These are phyloP conservation scores for Mellivora capensis DNA, from an alignment of 2,113 vertebrate genomes.

Conservation along the genomic window DNA sequence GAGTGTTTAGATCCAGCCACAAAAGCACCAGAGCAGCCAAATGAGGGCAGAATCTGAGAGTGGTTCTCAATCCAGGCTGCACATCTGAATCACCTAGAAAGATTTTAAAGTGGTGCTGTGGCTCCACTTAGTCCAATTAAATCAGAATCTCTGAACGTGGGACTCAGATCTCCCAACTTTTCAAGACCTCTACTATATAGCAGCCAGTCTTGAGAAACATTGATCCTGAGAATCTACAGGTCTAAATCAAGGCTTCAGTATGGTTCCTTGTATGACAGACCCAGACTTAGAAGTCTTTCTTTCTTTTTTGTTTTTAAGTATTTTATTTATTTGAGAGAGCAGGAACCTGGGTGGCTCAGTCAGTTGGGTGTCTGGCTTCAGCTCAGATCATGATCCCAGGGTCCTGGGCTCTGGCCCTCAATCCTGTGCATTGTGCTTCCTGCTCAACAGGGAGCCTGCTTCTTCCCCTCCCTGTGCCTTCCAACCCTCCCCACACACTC, in stretches of 20 bases:
- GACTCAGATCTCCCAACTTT: background rate
- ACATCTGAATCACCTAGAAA: background rate
- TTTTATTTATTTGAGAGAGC: background rate
- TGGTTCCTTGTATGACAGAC: background rate
- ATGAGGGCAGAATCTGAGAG: background rate
- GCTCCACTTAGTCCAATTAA: background rate
- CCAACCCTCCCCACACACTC: no score
- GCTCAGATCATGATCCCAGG: no score
- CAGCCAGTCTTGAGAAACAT: background rate
- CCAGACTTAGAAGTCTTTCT: constrained; percentile 3
- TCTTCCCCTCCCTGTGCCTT: no score
- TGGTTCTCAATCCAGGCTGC: background rate
- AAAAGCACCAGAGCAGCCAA: background rate
- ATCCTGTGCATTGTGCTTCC: no score
- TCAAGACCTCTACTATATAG: background rate
- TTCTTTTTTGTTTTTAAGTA: background rate
- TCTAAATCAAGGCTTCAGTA: constrained; percentile 12
- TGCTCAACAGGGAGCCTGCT: no score
- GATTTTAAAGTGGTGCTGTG: background rate
- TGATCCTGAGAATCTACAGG: background rate
- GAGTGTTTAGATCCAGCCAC: background rate
- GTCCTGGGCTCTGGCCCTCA: no score
- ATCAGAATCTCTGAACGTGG: background rate
- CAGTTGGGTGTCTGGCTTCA: no score
- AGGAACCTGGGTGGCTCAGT: no score